Base-by-base conservation (phyloP, 1,140 invertebrate genomes). In the Grapholita molesta region DNA sequence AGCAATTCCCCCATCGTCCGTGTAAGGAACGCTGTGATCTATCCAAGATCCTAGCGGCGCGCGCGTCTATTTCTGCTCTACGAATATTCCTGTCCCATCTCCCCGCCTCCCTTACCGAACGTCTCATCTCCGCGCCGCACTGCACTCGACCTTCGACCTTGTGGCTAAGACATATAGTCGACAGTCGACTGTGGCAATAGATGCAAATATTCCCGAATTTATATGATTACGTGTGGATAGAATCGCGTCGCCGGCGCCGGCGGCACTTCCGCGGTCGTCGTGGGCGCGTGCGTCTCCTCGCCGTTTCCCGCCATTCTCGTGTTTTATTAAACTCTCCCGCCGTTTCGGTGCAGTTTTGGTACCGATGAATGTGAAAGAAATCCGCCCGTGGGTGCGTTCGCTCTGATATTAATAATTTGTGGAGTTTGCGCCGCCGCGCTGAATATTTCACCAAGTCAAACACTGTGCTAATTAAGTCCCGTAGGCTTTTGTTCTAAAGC, bases 61-160 rank as follows among this genome's bases (percentile, higher is more conserved):
- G 61, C 28, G 70, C 70, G 66, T 65, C 76, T 85, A 85, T 85
- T 85, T 83, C 77, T 78, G 79, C 74, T 75, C 73, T 74, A 78
- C 82, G 78, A 82, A 82, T 82, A 85, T 82, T 85, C 72, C 72
- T 82, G 80, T 80, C 82, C 73, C 80, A 76, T 77, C 75, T 69
- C 35, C 71, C 74, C 75, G 64, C 42, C 68, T 23, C 67, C 55
- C 28, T 38, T 66, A n/a, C 67, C 9, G 35, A 71, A 33, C 38
- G 69, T 48, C 75, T 8, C 52, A 79, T 66, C 21, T 32, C 48
- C 35, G 15, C 18, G 18, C 18, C 23, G 8, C 6, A n/a, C 11
- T 2, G 35, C n/a, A 12, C 4, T 18, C 35, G 3, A 57, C 11
- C 38, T 68, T 21, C 15, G 12, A 33, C 30, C 18, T 15, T 61